phyloP scores from a whole-genome alignment of 2,888 invertebrate species.

The Flabesymbios commensalis region DNA sequence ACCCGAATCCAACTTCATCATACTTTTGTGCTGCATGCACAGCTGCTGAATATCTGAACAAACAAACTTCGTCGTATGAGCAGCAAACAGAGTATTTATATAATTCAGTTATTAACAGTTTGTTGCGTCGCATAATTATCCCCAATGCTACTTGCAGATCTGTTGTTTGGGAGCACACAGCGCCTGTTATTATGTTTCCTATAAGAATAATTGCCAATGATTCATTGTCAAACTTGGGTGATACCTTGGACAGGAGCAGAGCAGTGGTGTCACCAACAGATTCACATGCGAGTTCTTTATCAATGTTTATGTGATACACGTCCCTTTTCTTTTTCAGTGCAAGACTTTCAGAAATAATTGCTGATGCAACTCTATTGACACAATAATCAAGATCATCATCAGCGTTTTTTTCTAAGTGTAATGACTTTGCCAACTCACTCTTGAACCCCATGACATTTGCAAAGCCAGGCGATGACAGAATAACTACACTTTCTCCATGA shows the following conservation, averaged over 20 bases:
- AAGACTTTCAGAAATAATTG: background rate
- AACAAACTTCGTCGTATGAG: constrained; percentile 5
- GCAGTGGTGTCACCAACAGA: constrained; percentile 3
- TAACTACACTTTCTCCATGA: constrained; percentile 9
- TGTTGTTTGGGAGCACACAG: background rate
- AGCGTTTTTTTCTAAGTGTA: background rate
- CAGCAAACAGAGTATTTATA: background rate
- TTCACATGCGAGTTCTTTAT: constrained; percentile 5
- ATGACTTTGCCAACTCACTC: constrained; percentile 4
- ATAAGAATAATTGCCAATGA: background rate
- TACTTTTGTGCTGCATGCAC: constrained; percentile 3
- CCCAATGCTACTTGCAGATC: constrained; percentile 1
- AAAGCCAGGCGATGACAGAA: constrained; percentile 1
- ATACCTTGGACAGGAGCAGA: constrained; percentile 1
- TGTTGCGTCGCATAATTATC: background rate
- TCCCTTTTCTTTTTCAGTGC: background rate
- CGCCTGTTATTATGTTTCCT: constrained; percentile 6
- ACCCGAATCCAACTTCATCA: constrained; percentile 1
- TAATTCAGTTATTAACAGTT: background rate
- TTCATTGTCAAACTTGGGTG: constrained; percentile 7
- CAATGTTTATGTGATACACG: constrained; percentile 7
- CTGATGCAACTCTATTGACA: background rate
- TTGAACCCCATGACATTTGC: constrained; percentile 7
- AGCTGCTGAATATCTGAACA: background rate
- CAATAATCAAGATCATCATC: background rate